These are phyloP conservation scores for Macrochelys suwanniensis DNA, from an alignment of 2,797 vertebrate genomes.

Conservation along the genomic window DNA sequence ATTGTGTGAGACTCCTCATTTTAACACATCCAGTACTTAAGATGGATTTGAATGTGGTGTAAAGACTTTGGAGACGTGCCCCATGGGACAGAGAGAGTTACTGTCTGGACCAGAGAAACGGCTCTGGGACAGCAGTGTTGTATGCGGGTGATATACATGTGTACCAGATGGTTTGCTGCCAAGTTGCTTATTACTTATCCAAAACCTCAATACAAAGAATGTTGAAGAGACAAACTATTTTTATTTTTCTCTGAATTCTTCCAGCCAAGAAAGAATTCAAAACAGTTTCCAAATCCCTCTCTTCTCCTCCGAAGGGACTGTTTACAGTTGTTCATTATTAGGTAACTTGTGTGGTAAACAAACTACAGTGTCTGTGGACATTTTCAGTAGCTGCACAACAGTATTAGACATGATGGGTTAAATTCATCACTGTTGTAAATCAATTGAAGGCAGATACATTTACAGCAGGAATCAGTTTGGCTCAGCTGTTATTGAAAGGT, in stretches of 20 bases:
- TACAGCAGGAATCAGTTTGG: neutral
- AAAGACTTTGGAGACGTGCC: conserved; percentile 59
- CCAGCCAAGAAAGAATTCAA: conserved; percentile 43
- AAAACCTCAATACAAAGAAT: conserved; percentile 56
- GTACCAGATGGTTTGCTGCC: conserved; percentile 57
- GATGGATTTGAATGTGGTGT: neutral
- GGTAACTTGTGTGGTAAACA: neutral
- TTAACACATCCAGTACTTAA: neutral
- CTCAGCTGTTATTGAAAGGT: neutral
- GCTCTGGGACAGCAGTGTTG: conserved; percentile 65
- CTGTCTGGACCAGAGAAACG: conserved; percentile 49
- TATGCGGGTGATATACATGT: conserved; percentile 57
- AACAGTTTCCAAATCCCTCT: neutral
- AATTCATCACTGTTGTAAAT: neutral
- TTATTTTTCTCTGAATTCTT: conserved; percentile 56
- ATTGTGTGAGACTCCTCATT: neutral
- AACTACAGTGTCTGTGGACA: neutral
- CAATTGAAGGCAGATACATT: neutral
- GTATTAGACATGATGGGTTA: neutral
- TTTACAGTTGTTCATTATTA: conserved; percentile 2
- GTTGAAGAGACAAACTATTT: conserved; percentile 60
- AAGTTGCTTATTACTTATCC: conserved; percentile 65
- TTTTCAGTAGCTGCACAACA: neutral
- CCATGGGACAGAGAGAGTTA: conserved; percentile 44
- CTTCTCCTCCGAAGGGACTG: neutral